Base-by-base conservation (phyloP, 2,888 invertebrate species). In the Mongoloraphidia duomilia region DNA sequence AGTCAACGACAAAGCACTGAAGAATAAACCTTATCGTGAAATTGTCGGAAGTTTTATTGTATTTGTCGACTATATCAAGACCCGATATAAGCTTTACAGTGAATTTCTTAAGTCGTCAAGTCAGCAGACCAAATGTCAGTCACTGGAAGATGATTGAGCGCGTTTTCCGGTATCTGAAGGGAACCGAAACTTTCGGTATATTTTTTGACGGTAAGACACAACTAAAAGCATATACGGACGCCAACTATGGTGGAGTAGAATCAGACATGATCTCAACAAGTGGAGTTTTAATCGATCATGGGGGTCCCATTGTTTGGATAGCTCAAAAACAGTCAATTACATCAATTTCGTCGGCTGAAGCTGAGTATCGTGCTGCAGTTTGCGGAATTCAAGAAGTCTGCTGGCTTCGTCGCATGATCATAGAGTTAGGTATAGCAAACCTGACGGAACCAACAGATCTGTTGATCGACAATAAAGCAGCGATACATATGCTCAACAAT, bases 11-110 rank as follows among this genome's bases (percentile, higher is more conserved):
- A 9, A 42, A 17, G 8, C 17, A 42, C 6, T 42, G 42, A 33
- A 42, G 1, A 44, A 55, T 54, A 48, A 52, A 51, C 11, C 55
- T 53, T 41, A 54, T 17, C 17, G 33, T 42, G 38, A 38, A 38
- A 41, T 34, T n/a, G n/a, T n/a, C n/a, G n/a, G n/a, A n/a, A n/a
- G n/a, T n/a, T n/a, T n/a, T n/a, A 9, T 8, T 41, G 17, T 41
- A 41, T 41, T 41, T 41, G n/a, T 11, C 52, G 11, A 59, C 55
- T 8, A 58, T 59, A 39, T 53, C 57, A 41, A 45, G 58, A 14
- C 58, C 60, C 12, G 58, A 59, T 26, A 59, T 61, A 26, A 55
- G 55, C 46, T 60, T 56, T 53, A 49, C 56, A 10, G 58, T 58
- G 36, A 58, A 56, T 47, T 56, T 57, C 51, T 38, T 57, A 46